These are phyloP conservation scores for Xenops minutus DNA, from an alignment of 2,797 vertebrate genomes.

Conservation along the genomic window DNA sequence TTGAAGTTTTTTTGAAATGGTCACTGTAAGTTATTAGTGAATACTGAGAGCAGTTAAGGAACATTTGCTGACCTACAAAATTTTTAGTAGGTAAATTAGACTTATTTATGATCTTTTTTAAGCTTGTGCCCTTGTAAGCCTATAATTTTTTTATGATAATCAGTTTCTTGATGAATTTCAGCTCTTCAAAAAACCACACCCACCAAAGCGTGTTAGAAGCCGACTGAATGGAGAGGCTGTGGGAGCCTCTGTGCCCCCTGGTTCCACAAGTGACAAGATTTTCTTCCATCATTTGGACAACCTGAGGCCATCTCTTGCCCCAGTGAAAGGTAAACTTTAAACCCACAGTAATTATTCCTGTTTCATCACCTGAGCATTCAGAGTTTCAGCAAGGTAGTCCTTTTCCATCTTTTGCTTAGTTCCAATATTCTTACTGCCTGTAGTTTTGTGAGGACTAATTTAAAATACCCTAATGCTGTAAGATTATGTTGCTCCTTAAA, in stretches of 20 bases:
- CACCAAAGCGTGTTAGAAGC: slow-evolving; percentile 91
- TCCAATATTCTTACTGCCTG: neutral
- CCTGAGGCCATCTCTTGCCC: slow-evolving; percentile 89
- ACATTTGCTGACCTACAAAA: neutral
- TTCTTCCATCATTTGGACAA: slow-evolving; percentile 99
- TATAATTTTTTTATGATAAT: neutral
- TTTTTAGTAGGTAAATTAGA: neutral
- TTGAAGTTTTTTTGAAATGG: neutral
- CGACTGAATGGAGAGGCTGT: slow-evolving; percentile 86
- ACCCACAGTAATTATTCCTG: neutral
- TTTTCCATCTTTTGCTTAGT: neutral
- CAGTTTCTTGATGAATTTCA: slow-evolving; percentile 59
- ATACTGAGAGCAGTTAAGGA: neutral
- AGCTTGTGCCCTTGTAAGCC: neutral
- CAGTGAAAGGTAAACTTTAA: slow-evolving; percentile 88
- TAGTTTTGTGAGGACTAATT: neutral
- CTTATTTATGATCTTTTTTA: accelerated
- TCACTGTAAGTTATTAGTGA: neutral
- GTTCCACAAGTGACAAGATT: slow-evolving; percentile 89
- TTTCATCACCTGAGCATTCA: neutral
- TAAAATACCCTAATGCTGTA: neutral
- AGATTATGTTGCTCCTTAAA: neutral
- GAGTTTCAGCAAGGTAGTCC: neutral
- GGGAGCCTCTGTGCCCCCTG: slow-evolving; percentile 78
- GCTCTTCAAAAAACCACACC: slow-evolving; percentile 98